phyloP scores from a whole-genome alignment of 2,888 invertebrate species.

The Eupithecia inturbata region DNA sequence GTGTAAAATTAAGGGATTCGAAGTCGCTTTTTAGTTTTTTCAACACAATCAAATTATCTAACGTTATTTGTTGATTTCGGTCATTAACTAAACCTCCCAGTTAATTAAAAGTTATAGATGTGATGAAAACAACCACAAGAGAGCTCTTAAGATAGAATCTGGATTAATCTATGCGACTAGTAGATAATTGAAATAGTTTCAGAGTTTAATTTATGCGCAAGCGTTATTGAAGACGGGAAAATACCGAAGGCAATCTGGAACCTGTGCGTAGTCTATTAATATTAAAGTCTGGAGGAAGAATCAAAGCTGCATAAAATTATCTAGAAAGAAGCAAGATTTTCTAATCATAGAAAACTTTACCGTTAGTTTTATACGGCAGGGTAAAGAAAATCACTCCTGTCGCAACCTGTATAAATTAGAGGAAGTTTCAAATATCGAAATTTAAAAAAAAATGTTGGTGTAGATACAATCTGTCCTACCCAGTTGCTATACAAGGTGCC shows the following conservation, averaged over 20 bases:
- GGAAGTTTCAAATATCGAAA: no score
- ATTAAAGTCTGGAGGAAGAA: neutral
- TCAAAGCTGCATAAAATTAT: neutral
- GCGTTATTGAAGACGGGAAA: slow-evolving; percentile 5
- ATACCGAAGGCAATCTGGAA: neutral
- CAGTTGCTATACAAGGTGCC: no score
- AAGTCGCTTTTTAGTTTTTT: no score
- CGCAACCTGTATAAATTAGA: no score
- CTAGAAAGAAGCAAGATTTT: neutral
- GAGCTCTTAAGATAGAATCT: slow-evolving; percentile 4
- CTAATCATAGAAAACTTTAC: neutral
- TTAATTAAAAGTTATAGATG: neutral
- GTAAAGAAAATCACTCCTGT: no score
- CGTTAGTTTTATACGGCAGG: no score
- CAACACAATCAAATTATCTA: no score
- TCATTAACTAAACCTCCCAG: neutral
- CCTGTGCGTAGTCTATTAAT: neutral
- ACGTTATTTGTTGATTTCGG: no score
- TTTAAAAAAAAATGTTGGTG: no score
- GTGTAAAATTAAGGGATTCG: no score
- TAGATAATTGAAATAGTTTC: slow-evolving; percentile 25
- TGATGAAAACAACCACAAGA: neutral
- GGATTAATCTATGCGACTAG: slow-evolving; percentile 1
- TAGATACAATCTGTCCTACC: no score
- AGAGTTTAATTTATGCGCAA: slow-evolving; percentile 12